Percentiles rank a stretch among this genome's conserved stretches.
These are phyloP conservation scores for Lethrus apterus DNA, from an alignment of 1,140 invertebrate genomes.

Conservation along the genomic window DNA sequence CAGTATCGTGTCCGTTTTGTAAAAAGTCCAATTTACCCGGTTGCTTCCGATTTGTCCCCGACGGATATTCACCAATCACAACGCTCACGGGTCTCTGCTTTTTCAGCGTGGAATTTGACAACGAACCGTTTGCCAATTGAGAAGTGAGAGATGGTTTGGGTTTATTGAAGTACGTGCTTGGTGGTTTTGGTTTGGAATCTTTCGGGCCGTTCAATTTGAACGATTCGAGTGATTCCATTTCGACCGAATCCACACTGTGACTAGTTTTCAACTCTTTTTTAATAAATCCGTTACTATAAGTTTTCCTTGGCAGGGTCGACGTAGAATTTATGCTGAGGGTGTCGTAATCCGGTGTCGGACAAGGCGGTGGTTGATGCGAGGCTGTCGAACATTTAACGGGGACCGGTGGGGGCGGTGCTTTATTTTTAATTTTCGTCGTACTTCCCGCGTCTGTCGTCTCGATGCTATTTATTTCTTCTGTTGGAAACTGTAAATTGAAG, in stretches of 20 bases:
- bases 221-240: conserved; percentile 65
- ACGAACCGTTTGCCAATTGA: conserved; percentile 17
- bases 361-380: conserved; percentile 43
- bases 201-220: conserved; percentile 58
- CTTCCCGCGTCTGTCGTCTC: not conserved
- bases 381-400: conserved; percentile 37
- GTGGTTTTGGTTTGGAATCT: conserved; percentile 53
- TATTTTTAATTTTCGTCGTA: conserved; percentile 19
- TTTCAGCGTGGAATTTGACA: conserved; percentile 17
- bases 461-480: not conserved
- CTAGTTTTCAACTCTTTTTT: conserved; percentile 1
- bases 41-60: conserved; percentile 47
- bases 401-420: conserved; percentile 40
- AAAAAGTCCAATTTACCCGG: conserved; percentile 63
- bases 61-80: conserved; percentile 61
- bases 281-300: not conserved
- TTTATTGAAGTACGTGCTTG: conserved; percentile 56
- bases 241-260: conserved; percentile 45
- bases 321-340: conserved; percentile 36
- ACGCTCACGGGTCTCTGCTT: conserved; percentile 43
- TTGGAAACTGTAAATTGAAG: conserved; percentile 16
- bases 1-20: conserved; percentile 35
- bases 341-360: conserved; percentile 58
- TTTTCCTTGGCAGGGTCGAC: conserved; percentile 19
- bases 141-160: conserved; percentile 26